Evolutionary conservation across 1,140 invertebrate species (phyloP).

Genomic region (Scaptomyza graminum): DNA sequence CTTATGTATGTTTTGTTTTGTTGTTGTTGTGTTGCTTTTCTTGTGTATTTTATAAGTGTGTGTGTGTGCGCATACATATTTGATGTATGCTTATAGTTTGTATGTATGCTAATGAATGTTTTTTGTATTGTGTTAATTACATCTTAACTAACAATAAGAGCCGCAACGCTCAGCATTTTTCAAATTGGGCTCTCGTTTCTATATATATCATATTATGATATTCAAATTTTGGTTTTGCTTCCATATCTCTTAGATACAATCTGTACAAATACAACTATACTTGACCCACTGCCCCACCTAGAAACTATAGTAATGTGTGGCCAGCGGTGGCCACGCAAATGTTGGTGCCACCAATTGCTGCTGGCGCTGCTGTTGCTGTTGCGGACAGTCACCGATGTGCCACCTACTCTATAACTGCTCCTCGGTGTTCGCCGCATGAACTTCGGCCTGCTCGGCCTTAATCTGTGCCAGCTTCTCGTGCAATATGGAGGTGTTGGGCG

Average conservation of each 20-base stretch:
- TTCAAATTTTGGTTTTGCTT: slow-evolving; percentile 58
- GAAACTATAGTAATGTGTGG: slow-evolving; percentile 76
- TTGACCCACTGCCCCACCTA: slow-evolving; percentile 32
- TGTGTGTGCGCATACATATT: slow-evolving; percentile 21
- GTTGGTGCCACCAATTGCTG: slow-evolving; percentile 55
- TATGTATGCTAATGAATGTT: slow-evolving; percentile 24
- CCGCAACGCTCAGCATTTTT: slow-evolving; percentile 30
- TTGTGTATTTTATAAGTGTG: too few relatives aligned
- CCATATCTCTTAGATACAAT: slow-evolving; percentile 9
- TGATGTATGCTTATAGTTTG: slow-evolving; percentile 10
- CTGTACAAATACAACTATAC: slow-evolving; percentile 32
- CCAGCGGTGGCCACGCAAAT: slow-evolving; percentile 70
- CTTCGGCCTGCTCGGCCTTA: slow-evolving; percentile 73
- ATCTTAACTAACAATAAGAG: slow-evolving; percentile 63
- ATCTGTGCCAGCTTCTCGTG: slow-evolving; percentile 83
- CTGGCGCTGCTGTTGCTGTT: not conserved
- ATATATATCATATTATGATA: slow-evolving; percentile 42
- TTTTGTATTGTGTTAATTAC: slow-evolving; percentile 27
- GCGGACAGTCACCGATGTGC: slow-evolving; percentile 19
- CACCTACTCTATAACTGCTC: slow-evolving; percentile 74
- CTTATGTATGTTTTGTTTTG: slow-evolving; percentile 53
- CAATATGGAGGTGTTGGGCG: slow-evolving; percentile 59
- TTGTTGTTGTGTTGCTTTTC: slow-evolving; percentile 6
- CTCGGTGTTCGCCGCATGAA: slow-evolving; percentile 31
- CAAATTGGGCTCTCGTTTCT: slow-evolving; percentile 16